Conservation (phyloP, 1,140 invertebrate species). For the Tetramorium simillimum region DNA sequence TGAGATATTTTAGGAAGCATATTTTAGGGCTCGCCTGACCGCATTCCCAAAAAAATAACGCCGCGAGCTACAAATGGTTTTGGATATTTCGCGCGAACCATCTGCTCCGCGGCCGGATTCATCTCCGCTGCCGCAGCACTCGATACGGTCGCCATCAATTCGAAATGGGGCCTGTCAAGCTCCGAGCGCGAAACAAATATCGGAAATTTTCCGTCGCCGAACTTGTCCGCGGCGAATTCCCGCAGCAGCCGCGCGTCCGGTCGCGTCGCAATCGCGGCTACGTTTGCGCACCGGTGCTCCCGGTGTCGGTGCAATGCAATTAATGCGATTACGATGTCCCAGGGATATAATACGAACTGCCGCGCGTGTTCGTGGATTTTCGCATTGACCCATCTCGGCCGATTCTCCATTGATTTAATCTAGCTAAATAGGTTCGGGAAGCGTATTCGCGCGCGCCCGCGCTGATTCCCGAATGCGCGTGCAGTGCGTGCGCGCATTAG, state of each 20-base stretch:
- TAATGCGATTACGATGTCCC: constrained; percentile 54
- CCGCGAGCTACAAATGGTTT: background rate
- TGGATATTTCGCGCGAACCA: constrained; percentile 22
- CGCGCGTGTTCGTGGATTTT: constrained; percentile 31
- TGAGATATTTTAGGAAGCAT: background rate
- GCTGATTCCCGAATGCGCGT: constrained; percentile 32
- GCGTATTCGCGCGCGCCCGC: background rate
- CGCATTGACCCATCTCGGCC: constrained; percentile 32
- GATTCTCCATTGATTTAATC: constrained; percentile 53
- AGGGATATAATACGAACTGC: constrained; percentile 41
- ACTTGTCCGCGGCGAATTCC: background rate
- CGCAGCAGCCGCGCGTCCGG: background rate
- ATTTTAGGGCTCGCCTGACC: background rate
- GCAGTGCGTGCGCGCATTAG: constrained; percentile 32
- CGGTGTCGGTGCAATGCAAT: constrained; percentile 35
- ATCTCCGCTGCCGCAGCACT: constrained; percentile 16
- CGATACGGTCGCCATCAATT: constrained; percentile 21
- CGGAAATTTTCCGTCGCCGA: constrained; percentile 36
- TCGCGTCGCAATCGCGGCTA: background rate
- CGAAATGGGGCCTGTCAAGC: constrained; percentile 12
- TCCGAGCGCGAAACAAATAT: constrained; percentile 33
- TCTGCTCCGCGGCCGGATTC: constrained; percentile 15
- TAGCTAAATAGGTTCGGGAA: constrained; percentile 37
- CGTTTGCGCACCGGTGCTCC: constrained; percentile 21
- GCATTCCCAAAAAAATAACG: background rate